These are phyloP conservation scores for Luscinia luscinia DNA, from an alignment of 2,797 vertebrate genomes.

Conservation along the genomic window DNA sequence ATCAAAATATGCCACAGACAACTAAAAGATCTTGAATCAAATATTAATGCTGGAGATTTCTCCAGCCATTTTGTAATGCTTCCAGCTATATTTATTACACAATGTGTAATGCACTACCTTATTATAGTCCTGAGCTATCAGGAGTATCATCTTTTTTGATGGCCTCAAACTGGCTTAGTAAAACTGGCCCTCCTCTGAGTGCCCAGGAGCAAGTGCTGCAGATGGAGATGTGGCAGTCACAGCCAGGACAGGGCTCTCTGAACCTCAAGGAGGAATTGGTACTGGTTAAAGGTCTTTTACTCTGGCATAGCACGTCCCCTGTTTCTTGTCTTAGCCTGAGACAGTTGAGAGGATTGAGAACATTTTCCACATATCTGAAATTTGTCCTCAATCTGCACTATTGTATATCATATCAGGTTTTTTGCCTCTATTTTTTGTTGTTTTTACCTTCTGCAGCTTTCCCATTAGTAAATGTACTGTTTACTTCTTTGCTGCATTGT, in stretches of 20 bases:
- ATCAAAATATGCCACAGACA: conserved; percentile 81
- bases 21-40: conserved; percentile 81
- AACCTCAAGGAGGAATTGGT: background rate
- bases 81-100: conserved; percentile 73
- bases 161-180: conserved; percentile 39
- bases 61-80: conserved; percentile 75
- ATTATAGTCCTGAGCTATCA: conserved; percentile 68
- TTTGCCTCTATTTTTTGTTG: background rate
- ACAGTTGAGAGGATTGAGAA: background rate
- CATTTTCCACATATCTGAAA: background rate
- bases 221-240: background rate
- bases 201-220: background rate
- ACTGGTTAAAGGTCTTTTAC: background rate
- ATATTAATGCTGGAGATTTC: conserved; percentile 79
- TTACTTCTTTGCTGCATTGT: background rate
- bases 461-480: background rate
- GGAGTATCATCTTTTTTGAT: conserved; percentile 69
- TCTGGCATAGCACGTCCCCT: background rate
- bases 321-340: background rate
- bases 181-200: background rate
- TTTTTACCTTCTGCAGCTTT: background rate
- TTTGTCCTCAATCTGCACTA: background rate
- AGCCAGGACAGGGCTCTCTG: background rate
- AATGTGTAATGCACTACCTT: conserved; percentile 72
- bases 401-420: background rate